Conservation (phyloP, 2,888 invertebrate genomes). For the Tenthredo distinguenda region DNA sequence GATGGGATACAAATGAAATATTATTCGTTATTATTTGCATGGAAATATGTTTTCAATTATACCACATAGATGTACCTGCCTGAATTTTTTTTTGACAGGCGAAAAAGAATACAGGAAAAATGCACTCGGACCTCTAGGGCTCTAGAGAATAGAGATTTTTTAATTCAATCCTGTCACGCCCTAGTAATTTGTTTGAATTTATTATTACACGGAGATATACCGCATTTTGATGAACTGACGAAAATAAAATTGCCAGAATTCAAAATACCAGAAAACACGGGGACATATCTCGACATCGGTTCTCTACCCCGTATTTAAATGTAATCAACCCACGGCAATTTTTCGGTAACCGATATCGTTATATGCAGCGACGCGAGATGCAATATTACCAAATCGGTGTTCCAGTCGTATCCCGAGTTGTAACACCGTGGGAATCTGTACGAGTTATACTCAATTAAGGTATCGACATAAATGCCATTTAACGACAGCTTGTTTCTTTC, state of each 20-base stretch:
- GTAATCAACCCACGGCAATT: neutral
- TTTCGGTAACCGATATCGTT: neutral
- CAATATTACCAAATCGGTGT: neutral
- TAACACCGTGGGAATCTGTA: slow-evolving; percentile 39
- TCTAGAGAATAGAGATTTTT: neutral
- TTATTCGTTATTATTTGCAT: slow-evolving; percentile 4
- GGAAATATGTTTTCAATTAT: slow-evolving; percentile 27
- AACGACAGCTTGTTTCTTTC: slow-evolving; percentile 40
- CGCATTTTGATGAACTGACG: neutral
- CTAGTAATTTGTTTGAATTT: neutral
- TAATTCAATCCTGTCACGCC: slow-evolving; percentile 3
- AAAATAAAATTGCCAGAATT: neutral
- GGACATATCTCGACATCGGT: slow-evolving; percentile 1
- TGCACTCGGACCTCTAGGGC: neutral
- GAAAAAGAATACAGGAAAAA: neutral
- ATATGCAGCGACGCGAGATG: neutral
- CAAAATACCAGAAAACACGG: neutral
- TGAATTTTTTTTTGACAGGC: neutral
- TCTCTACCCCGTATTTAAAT: neutral
- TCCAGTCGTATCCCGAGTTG: neutral
- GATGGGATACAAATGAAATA: slow-evolving; percentile 21
- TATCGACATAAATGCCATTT: slow-evolving; percentile 18
- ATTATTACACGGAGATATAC: neutral
- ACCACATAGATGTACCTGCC: neutral
- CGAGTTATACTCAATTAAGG: slow-evolving; percentile 39